phyloP scores from a whole-genome alignment of 53 echinoderm and acorn worm species.

The Holothuria scabra region DNA sequence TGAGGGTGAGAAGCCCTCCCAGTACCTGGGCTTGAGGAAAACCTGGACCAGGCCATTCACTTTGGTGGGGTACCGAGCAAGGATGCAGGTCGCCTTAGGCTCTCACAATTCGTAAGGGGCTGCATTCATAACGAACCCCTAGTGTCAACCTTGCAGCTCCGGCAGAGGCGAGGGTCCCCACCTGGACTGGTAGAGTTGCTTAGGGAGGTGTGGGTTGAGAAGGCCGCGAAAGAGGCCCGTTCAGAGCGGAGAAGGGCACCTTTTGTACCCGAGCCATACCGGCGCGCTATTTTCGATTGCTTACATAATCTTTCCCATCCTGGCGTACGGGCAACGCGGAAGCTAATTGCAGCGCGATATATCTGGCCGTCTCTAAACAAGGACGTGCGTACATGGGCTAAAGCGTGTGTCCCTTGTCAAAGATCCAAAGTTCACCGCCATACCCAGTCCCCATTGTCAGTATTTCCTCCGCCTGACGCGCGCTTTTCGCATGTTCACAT shows the following conservation, averaged over 20 bases:
- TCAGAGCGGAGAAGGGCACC: conserved; percentile 15
- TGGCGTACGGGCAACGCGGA: conserved; percentile 57
- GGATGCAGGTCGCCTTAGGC: too few relatives aligned
- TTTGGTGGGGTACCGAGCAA: too few relatives aligned
- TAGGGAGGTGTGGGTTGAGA: background rate
- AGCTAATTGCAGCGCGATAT: too few relatives aligned
- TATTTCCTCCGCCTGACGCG: conserved; percentile 48
- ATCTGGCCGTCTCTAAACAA: conserved; percentile 64
- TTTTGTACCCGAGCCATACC: conserved; percentile 37
- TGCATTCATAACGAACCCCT: too few relatives aligned
- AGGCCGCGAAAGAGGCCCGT: conserved; percentile 9
- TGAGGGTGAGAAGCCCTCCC: conserved; percentile 13
- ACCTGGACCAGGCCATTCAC: conserved; percentile 47
- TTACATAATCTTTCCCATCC: conserved; percentile 58
- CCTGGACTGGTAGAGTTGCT: background rate
- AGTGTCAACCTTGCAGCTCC: too few relatives aligned
- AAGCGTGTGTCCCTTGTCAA: conserved; percentile 25
- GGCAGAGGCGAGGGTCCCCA: too few relatives aligned
- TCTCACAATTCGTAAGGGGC: too few relatives aligned
- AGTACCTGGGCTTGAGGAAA: conserved; percentile 53
- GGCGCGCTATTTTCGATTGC: conserved; percentile 48
- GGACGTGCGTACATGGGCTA: conserved; percentile 47
- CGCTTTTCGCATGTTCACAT: conserved; percentile 65
- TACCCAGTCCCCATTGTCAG: conserved; percentile 51
- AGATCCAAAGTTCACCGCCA: conserved; percentile 69